Conservation (phyloP, 2,888 invertebrate genomes). For the Brachyptera putata region DNA sequence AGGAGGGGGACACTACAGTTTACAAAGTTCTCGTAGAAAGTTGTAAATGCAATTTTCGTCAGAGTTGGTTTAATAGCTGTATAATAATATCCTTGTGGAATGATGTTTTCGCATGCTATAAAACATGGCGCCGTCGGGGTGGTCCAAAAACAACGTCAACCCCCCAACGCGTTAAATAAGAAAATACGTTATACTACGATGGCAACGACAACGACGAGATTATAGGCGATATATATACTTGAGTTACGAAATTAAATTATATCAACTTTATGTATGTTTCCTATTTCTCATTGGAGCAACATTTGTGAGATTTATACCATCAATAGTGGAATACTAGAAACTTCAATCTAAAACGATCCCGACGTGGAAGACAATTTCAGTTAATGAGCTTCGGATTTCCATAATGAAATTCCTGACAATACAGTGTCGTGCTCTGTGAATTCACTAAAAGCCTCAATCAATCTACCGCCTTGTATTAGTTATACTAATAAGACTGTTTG, state of each 20-base stretch:
- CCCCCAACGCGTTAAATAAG: neutral
- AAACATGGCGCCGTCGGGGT: slow-evolving; percentile 6
- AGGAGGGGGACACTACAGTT: too few relatives aligned
- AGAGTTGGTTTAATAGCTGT: slow-evolving; percentile 11
- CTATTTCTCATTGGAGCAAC: neutral
- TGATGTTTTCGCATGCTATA: slow-evolving; percentile 9
- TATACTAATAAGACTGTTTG: neutral
- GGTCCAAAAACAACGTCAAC: slow-evolving; percentile 5
- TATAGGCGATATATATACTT: neutral
- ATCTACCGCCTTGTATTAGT: neutral
- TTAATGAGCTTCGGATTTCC: neutral
- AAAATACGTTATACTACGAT: neutral
- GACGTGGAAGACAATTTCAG: neutral
- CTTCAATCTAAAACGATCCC: neutral
- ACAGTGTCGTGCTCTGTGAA: neutral
- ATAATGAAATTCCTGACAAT: slow-evolving; percentile 1
- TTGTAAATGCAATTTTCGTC: slow-evolving; percentile 20
- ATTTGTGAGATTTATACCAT: neutral
- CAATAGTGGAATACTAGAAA: neutral
- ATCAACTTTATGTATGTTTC: neutral
- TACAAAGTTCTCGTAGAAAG: too few relatives aligned
- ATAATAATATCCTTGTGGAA: slow-evolving; percentile 9
- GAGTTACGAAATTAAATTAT: neutral
- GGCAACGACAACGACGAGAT: neutral
- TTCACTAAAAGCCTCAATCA: neutral